Percentiles rank a stretch among this genome's conserved stretches.
Conservation (phyloP, 2,888 invertebrate genomes). For the Cheilosia impressa region DNA sequence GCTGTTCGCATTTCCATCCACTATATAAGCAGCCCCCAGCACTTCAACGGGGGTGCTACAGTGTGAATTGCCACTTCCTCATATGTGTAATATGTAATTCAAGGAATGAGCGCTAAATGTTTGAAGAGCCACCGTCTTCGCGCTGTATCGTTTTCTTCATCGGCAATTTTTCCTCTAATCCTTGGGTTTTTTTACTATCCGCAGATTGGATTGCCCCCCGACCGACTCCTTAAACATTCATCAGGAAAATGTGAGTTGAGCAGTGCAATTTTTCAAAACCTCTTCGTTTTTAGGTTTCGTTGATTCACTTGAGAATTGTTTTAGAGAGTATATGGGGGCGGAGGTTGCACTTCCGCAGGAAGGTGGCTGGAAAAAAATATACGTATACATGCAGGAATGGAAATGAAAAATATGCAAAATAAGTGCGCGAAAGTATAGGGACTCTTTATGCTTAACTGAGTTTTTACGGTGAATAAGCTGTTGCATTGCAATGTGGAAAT, state of each 20-base stretch:
- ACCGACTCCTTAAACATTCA: constrained; percentile 21
- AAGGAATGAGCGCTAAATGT: constrained; percentile 47
- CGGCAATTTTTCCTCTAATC: background rate
- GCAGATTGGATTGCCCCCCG: constrained; percentile 26
- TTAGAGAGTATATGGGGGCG: background rate
- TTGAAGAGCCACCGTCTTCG: constrained; percentile 29
- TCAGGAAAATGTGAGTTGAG: constrained; percentile 56
- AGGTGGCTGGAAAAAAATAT: background rate
- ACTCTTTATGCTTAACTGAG: constrained; percentile 34
- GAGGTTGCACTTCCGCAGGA: constrained; percentile 11
- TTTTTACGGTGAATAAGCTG: constrained; percentile 48
- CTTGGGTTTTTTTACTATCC: background rate
- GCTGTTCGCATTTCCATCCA: constrained; percentile 3
- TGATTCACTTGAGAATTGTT: constrained; percentile 13
- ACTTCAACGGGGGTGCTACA: constrained; percentile 28
- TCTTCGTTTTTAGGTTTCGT: constrained; percentile 11
- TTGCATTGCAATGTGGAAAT: constrained; percentile 35
- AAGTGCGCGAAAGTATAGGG: constrained; percentile 29
- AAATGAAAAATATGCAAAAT: constrained; percentile 52
- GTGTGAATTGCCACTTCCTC: constrained; percentile 56
- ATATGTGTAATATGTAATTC: constrained; percentile 42
- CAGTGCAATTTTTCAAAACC: constrained; percentile 44
- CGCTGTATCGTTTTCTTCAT: constrained; percentile 5
- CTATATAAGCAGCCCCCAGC: constrained; percentile 11
- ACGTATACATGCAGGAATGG: background rate